Evolutionary conservation across 2,113 vertebrate species (phyloP).

Genomic region (Apteryx owenii): DNA sequence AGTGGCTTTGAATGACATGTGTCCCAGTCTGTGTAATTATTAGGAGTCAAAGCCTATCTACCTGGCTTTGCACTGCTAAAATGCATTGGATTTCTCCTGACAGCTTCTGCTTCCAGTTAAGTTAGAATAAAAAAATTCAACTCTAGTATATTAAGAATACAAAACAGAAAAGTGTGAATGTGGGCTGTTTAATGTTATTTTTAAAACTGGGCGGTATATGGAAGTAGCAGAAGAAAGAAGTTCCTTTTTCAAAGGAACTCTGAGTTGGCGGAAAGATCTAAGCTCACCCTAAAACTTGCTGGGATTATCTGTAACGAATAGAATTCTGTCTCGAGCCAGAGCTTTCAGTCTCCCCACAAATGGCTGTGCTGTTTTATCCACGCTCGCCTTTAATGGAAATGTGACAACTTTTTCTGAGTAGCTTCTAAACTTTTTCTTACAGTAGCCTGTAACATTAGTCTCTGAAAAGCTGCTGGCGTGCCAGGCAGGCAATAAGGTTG

Average conservation of each 20-base stretch:
- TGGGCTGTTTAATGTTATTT: neutral
- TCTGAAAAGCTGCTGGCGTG: neutral
- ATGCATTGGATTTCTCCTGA: neutral
- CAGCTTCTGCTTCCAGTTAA: neutral
- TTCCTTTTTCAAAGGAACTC: slow-evolving; percentile 38
- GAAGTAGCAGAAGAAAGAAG: slow-evolving; percentile 32
- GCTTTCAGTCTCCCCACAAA: neutral
- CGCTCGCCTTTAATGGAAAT: neutral
- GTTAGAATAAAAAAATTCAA: neutral
- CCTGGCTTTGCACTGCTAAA: neutral
- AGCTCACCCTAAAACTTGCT: neutral
- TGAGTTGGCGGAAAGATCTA: neutral
- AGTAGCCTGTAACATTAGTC: neutral
- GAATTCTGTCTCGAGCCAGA: neutral
- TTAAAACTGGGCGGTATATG: neutral
- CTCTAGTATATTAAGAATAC: neutral
- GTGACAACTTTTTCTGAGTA: neutral
- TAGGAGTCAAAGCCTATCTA: slow-evolving; percentile 14
- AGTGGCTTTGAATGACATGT: slow-evolving; percentile 45
- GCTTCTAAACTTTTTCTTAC: neutral
- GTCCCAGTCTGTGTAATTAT: slow-evolving; percentile 49
- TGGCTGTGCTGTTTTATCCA: neutral
- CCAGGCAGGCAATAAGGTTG: slow-evolving; percentile 1
- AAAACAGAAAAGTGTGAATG: neutral
- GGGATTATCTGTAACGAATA: neutral